phyloP scores from a whole-genome alignment of 2,797 vertebrate species.

The Lithobates sylvaticus region DNA sequence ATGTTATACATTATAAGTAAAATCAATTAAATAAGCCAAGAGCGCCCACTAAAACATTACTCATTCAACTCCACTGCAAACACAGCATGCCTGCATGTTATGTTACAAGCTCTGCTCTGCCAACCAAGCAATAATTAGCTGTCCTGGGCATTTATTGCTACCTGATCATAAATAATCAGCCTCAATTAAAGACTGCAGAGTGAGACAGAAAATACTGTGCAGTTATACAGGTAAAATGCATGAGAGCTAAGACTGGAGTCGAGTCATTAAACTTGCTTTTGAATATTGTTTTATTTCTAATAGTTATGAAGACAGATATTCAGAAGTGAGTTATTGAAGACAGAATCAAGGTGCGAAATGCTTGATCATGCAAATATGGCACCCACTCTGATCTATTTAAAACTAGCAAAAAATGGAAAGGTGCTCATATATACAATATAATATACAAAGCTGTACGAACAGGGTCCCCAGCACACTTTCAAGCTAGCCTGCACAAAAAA shows the following conservation, averaged over 20 bases:
- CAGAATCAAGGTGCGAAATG: too few relatives aligned
- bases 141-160: constrained; percentile 45
- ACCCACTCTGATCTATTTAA: too few relatives aligned
- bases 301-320: too few relatives aligned
- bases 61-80: constrained; percentile 32
- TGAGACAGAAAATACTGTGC: constrained; percentile 8
- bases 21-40: constrained; percentile 52
- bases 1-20: constrained; percentile 51
- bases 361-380: too few relatives aligned
- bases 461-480: too few relatives aligned
- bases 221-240: constrained; percentile 21
- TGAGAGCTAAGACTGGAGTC: not conserved
- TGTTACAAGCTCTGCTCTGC: constrained; percentile 23
- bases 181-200: constrained; percentile 28
- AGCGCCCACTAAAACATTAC: constrained; percentile 30
- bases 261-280: not conserved
- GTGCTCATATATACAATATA: too few relatives aligned
- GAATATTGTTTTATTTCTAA: not conserved
- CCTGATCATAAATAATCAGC: constrained; percentile 54
- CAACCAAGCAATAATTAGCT: constrained; percentile 55
- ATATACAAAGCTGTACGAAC: too few relatives aligned
- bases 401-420: too few relatives aligned
- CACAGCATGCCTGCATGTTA: constrained; percentile 40
- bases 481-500: too few relatives aligned
- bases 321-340: too few relatives aligned